Evolutionary conservation across 37 sponge, comb jelly and placozoan species (phyloP), one percentile per base, ranked within the genome.

Genomic region (Aphrocallistes beatrix): DNA sequence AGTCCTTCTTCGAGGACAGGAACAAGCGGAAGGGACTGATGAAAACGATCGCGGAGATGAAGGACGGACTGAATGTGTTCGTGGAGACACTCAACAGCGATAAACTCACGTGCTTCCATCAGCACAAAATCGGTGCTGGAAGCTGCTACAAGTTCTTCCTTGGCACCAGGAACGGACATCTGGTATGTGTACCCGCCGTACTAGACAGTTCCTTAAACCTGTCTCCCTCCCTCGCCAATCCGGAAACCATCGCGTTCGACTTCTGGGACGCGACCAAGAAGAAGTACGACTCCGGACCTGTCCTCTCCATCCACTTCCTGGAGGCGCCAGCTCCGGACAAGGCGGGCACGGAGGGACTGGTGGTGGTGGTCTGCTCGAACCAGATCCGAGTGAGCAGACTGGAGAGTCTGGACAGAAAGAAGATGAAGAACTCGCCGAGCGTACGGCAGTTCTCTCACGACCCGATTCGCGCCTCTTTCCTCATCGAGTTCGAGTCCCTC

Each of bases 1-100:
- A 30, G 75, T 32, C 75, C 25, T 60, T 60, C n/a, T 60, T 60
- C 34, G 75, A 60, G 75, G 75, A 60, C 34, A 60, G 75, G 75
- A 60, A 60, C 34, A 60, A 60, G n/a, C 8, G 75, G n/a, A 60
- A 60, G 75, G 75, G 75, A 21, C 34, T 60, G 3, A 19, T 60
- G 8, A 60, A 60, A 60, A 60, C 75, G 8, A 3, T 60, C 3
- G 34, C 75, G 34, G 75, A 60, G 21, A 21, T 60, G 34, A 60
- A 60, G 32, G 75, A 60, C 34, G 34, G 75, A 21, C 34, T 60
- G 17, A 13, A 30, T 60, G 1, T 60, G 75, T 60, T 60, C 75
- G 75, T 60, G 34, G 75, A 60, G 75, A 60, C 75, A 8, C 75
- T 60, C 32, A 6, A 19, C n/a, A 60, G 75, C 34, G 75, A 60